phyloP scores from a whole-genome alignment of 2,888 invertebrate genomes.

The Heterodera filipjevi region DNA sequence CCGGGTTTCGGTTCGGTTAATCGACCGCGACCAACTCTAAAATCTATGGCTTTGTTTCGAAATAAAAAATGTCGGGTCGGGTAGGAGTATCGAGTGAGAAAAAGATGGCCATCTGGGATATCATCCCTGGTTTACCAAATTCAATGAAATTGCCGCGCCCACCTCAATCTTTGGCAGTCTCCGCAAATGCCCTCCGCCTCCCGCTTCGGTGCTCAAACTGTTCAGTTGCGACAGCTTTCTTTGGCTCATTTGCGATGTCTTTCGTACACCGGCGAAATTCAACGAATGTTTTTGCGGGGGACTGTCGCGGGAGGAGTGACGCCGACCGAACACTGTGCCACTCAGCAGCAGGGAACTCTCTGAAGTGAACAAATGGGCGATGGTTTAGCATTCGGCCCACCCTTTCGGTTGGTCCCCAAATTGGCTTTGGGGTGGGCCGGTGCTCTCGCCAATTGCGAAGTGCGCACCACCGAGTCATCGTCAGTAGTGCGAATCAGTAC shows the following conservation, averaged over 20 bases:
- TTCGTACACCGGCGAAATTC: background rate
- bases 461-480: constrained; percentile 34
- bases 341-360: constrained; percentile 1
- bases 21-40: too few relatives aligned
- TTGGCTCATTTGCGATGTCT: background rate
- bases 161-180: constrained; percentile 72
- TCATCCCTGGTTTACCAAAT: constrained; percentile 66
- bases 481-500: constrained; percentile 42
- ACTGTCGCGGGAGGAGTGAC: background rate
- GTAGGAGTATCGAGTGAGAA: too few relatives aligned
- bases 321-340: background rate
- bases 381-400: background rate
- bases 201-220: background rate
- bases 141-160: too few relatives aligned
- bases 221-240: constrained; percentile 4
- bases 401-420: background rate
- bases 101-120: too few relatives aligned
- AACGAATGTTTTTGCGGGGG: background rate
- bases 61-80: too few relatives aligned
- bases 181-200: background rate
- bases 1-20: too few relatives aligned
- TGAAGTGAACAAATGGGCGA: background rate
- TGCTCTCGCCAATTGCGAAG: constrained; percentile 6
- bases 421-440: background rate
- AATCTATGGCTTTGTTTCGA: too few relatives aligned